phyloP scores from a whole-genome alignment of 1,140 invertebrate genomes.

The Zaprionus vittiger region DNA sequence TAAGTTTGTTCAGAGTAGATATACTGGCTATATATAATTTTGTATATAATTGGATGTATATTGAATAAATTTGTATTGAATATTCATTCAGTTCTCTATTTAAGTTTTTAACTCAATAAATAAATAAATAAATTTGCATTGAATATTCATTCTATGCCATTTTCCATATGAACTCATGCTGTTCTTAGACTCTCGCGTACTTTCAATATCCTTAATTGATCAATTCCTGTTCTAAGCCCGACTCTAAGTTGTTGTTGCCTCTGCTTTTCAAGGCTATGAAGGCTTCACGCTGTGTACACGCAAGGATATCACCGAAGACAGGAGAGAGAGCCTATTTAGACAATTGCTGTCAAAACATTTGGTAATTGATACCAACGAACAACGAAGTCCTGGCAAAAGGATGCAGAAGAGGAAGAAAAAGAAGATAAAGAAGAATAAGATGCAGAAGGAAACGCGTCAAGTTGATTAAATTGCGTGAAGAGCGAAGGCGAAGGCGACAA shows the following conservation, averaged over 20 bases:
- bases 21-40: background rate
- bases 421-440: background rate
- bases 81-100: too few relatives aligned
- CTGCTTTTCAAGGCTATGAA: conserved; percentile 8
- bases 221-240: background rate
- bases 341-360: conserved; percentile 84
- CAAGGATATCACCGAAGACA: conserved; percentile 4
- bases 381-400: background rate
- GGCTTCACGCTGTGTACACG: conserved; percentile 3
- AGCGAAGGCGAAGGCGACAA: conserved; percentile 39
- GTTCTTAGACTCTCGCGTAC: too few relatives aligned
- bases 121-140: too few relatives aligned
- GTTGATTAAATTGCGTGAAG: conserved; percentile 79
- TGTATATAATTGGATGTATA: too few relatives aligned
- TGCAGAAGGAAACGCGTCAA: conserved; percentile 61
- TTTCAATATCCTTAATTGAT: conserved; percentile 6
- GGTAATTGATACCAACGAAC: conserved; percentile 74
- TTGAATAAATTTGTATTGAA: too few relatives aligned
- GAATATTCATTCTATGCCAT: too few relatives aligned
- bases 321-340: conserved; percentile 65
- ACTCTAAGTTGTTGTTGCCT: background rate
- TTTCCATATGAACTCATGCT: background rate
- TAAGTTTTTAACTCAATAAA: too few relatives aligned
- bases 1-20: too few relatives aligned
- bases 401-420: background rate